Percentiles rank a stretch among this genome's conserved stretches.
Evolutionary conservation across 2,113 vertebrate genomes (phyloP).

Genomic region (Puffinus mauretanicus): DNA sequence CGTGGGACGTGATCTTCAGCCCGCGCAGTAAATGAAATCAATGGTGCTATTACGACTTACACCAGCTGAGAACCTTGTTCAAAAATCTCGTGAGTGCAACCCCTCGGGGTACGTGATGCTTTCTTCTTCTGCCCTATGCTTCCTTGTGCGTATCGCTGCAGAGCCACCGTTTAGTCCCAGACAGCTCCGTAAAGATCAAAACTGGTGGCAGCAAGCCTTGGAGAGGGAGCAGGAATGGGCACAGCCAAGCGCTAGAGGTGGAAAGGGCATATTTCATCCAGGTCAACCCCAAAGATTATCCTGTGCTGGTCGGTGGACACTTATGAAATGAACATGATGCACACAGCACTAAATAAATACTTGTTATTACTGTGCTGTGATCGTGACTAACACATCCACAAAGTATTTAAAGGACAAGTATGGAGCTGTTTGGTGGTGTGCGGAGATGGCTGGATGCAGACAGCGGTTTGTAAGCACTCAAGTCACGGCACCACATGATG

Average conservation of each 20-base stretch:
- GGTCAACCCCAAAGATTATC: background rate
- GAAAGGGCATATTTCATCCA: background rate
- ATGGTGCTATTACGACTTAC: background rate
- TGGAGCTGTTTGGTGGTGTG: background rate
- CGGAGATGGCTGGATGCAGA: background rate
- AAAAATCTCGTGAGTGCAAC: background rate
- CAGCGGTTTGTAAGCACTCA: background rate
- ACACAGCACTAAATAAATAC: background rate
- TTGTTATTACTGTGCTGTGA: background rate
- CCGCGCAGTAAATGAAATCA: background rate
- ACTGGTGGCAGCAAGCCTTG: background rate
- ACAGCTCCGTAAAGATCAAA: background rate
- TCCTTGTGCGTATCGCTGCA: background rate
- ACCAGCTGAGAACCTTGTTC: background rate
- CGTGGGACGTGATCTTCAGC: background rate
- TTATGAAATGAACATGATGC: background rate
- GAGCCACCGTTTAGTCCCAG: background rate
- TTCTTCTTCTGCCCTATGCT: background rate
- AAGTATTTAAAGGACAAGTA: background rate
- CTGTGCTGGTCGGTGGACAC: background rate
- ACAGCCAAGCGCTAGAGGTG: background rate
- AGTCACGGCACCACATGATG: background rate
- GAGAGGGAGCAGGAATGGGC: background rate
- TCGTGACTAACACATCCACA: background rate
- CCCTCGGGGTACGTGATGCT: accelerated